Percentiles rank a stretch among this genome's conserved stretches.
Evolutionary conservation across 2,113 vertebrate species (phyloP).

Genomic region (Gymnogyps californianus): DNA sequence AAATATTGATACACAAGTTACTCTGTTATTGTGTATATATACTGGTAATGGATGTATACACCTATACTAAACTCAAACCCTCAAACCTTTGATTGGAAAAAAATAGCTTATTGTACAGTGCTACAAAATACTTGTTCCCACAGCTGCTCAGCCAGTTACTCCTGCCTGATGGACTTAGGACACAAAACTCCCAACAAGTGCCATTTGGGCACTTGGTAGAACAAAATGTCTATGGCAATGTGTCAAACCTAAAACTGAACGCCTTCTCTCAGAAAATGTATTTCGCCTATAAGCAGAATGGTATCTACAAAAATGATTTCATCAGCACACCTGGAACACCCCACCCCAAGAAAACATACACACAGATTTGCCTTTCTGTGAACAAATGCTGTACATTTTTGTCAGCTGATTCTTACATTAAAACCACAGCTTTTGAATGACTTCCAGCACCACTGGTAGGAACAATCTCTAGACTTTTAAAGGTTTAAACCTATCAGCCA

Average conservation of each 20-base stretch:
- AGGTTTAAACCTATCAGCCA: neutral
- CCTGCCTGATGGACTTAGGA: neutral
- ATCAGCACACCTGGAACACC: neutral
- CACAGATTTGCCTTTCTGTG: neutral
- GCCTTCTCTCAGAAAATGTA: neutral
- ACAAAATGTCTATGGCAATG: neutral
- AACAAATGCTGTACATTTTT: neutral
- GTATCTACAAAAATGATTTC: neutral
- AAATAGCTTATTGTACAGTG: neutral
- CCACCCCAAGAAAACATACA: neutral
- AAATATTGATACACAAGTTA: neutral
- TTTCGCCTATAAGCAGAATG: neutral
- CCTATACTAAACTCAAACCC: neutral
- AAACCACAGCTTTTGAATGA: neutral
- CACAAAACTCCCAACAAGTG: neutral
- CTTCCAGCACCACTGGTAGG: neutral
- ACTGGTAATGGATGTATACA: neutral
- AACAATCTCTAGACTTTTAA: neutral
- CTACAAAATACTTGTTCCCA: neutral
- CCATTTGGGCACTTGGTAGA: neutral
- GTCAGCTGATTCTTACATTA: neutral
- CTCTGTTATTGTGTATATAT: neutral
- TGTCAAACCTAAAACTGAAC: neutral
- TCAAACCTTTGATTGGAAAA: neutral
- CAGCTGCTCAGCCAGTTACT: neutral